Evolutionary conservation across 2,888 invertebrate genomes (phyloP), one percentile per base, ranked within the genome.

Genomic region (Tachina fera): DNA sequence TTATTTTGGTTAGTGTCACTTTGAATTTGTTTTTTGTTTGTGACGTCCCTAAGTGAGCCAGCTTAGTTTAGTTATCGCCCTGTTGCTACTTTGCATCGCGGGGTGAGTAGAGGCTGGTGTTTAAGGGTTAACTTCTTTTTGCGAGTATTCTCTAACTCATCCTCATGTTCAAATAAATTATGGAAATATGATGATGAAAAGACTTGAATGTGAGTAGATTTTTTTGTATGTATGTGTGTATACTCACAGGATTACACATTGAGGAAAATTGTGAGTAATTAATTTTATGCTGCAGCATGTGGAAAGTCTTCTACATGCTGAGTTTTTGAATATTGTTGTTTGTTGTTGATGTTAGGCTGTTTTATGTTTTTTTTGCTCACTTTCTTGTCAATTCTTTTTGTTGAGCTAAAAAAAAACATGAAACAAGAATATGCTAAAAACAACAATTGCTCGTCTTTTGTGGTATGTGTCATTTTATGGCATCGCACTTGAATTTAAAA

Each of bases 211-310:
- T 22, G 43, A 56, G 13, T 70, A 43, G 10, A 1, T 41, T 10
- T 45, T 22, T 53, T 1, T 31, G 16, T 4, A 19, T 61, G 47
- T 22, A 14, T 67, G 22, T 47, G 11, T 41, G 78, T 72, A 22
- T 68, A 77, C 84, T 74, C 79, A 71, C 60, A 65, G 85, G 67
- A 83, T 71, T 83, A 83, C 65, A 86, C 71, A 79, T 75, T 74
- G 82, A 60, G 74, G 65, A 75, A 82, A 86, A 72, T 83, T 78
- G 75, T 79, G 65, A 79, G 83, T 79, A 86, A 86, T 86, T 86
- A 86, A 86, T 86, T 86, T 86, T 79, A 85, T 82, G 85, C 85
- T 75, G 71, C 82, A 86, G 78, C 81, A 82, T 86, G 85, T 75
- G 75, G 65, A 75, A 75, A 53, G 75, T 75, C 65, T 79, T 65